Evolutionary conservation across 2,113 vertebrate genomes (phyloP).

Genomic region (Patagioenas fasciata): DNA sequence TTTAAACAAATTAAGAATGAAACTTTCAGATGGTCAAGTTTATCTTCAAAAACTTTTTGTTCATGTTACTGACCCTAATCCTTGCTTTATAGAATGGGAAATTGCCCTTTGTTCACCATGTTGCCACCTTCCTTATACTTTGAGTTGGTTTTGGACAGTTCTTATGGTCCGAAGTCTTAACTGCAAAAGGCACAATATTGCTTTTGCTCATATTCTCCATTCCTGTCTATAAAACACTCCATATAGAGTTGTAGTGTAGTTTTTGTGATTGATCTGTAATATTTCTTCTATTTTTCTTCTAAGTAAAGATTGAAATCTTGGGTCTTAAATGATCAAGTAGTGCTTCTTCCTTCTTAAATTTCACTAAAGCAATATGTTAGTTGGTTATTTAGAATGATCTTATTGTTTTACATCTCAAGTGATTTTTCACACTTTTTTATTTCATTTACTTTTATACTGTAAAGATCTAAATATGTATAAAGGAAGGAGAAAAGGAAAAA

Average conservation of each 20-base stretch:
- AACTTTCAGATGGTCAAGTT: neutral
- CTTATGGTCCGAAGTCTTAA: neutral
- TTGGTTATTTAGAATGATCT: neutral
- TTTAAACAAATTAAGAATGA: neutral
- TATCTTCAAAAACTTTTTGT: neutral
- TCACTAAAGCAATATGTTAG: neutral
- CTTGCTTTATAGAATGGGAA: neutral
- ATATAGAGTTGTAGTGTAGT: neutral
- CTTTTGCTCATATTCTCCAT: neutral
- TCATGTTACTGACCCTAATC: neutral
- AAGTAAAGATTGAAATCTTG: neutral
- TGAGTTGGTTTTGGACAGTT: neutral
- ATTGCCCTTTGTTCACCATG: neutral
- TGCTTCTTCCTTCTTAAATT: neutral
- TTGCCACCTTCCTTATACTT: neutral
- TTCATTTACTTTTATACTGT: neutral
- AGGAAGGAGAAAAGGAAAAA: neutral
- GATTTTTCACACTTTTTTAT: neutral
- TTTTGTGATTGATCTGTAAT: neutral
- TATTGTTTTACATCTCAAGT: neutral
- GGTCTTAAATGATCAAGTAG: neutral
- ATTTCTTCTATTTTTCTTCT: neutral
- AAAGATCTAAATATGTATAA: neutral
- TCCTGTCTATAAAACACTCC: accelerated
- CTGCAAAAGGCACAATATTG: neutral